phyloP scores from a whole-genome alignment of 2,888 invertebrate genomes.

The Rotaria macrura region DNA sequence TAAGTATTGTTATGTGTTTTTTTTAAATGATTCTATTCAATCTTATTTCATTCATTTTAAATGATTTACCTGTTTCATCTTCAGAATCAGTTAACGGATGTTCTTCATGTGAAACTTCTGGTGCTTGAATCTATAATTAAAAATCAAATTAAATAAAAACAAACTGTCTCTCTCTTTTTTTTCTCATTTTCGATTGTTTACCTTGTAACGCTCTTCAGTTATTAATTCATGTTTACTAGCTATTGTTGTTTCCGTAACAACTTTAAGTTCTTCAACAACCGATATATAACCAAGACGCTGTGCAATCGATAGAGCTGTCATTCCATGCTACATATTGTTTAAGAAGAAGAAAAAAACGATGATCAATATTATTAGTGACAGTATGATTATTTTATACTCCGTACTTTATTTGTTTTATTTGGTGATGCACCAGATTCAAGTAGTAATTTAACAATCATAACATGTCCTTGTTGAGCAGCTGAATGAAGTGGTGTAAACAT shows the following conservation, averaged over 20 bases:
- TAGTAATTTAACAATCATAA: constrained; percentile 81
- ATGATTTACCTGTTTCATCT: constrained; percentile 32
- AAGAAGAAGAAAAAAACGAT: too few species aligned
- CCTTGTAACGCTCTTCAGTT: constrained; percentile 86
- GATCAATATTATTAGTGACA: too few species aligned
- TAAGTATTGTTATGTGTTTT: too few species aligned
- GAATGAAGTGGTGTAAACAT: constrained; percentile 95
- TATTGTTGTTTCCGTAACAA: constrained; percentile 74
- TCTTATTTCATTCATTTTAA: too few species aligned
- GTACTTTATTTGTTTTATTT: constrained; percentile 82
- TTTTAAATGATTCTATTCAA: too few species aligned
- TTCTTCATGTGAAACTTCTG: constrained; percentile 90
- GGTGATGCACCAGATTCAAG: constrained; percentile 84
- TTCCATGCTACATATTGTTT: constrained; percentile 83
- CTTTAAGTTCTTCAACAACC: constrained; percentile 87
- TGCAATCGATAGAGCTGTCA: constrained; percentile 91
- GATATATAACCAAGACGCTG: constrained; percentile 94
- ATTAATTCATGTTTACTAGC: constrained; percentile 54
- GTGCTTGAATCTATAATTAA: constrained; percentile 55
- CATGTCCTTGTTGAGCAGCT: constrained; percentile 97
- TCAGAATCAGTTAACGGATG: constrained; percentile 72
- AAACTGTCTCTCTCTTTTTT: too few species aligned
- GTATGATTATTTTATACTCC: too few species aligned
- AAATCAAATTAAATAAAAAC: background rate
- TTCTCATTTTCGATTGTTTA: constrained; percentile 55